phyloP scores from a whole-genome alignment of 2,888 invertebrate genomes.

The Cosmia pyralina region DNA sequence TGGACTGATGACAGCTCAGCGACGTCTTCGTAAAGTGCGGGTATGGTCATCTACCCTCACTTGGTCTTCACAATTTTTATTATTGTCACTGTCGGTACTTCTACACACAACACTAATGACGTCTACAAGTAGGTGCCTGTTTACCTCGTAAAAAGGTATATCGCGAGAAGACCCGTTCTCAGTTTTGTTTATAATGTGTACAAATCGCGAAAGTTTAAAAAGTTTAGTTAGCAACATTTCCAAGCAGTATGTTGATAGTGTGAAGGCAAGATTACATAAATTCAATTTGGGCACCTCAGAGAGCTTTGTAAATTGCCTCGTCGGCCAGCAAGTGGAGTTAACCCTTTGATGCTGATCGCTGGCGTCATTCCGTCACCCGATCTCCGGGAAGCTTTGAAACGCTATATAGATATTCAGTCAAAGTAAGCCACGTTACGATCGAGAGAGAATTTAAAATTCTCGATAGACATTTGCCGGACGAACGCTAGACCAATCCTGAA shows the following conservation, averaged over 20 bases:
- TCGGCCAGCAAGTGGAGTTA: conserved; percentile 76
- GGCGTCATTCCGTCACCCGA: conserved; percentile 76
- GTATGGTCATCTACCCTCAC: too few species aligned
- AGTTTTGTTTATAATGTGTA: too few species aligned
- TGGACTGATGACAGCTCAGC: too few species aligned
- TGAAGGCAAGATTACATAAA: conserved; percentile 83
- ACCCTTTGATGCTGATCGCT: conserved; percentile 82
- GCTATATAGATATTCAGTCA: conserved; percentile 69
- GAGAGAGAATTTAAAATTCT: conserved; percentile 71
- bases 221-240: conserved; percentile 17
- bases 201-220: too few species aligned
- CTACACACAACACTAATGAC: too few species aligned
- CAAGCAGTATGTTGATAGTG: conserved; percentile 63
- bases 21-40: too few species aligned
- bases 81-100: too few species aligned
- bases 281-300: conserved; percentile 86
- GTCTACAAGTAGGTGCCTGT: too few species aligned
- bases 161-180: too few species aligned
- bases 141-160: too few species aligned
- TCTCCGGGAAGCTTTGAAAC: conserved; percentile 70
- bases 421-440: conserved; percentile 59
- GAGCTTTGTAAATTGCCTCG: conserved; percentile 84
- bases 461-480: conserved; percentile 63
- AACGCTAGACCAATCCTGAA: conserved; percentile 63
- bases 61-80: too few species aligned